These are phyloP conservation scores for Sinopyrophorus schimmeli DNA, from an alignment of 2,888 invertebrate species.

Conservation along the genomic window DNA sequence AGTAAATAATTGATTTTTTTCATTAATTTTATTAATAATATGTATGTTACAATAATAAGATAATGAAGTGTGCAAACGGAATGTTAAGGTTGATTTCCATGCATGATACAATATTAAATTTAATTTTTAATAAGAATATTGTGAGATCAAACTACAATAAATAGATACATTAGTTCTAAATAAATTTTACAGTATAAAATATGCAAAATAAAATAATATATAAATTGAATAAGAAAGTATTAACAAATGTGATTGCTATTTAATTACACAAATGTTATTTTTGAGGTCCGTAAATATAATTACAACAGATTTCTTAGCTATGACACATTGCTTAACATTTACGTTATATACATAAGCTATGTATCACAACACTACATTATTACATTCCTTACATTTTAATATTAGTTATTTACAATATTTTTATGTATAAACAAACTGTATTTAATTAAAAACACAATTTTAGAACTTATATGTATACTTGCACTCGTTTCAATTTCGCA, in stretches of 20 bases:
- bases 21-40: constrained; percentile 27
- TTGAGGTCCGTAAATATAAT: constrained; percentile 7
- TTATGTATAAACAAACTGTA: constrained; percentile 24
- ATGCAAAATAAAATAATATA: too few species aligned
- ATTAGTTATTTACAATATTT: constrained; percentile 25
- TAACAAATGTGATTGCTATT: constrained; percentile 2
- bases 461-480: constrained; percentile 16
- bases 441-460: constrained; percentile 18
- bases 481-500: constrained; percentile 11
- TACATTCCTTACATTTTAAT: constrained; percentile 21
- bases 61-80: constrained; percentile 21
- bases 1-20: constrained; percentile 23
- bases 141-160: constrained; percentile 23
- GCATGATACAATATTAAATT: constrained; percentile 14
- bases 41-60: constrained; percentile 17
- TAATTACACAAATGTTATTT: constrained; percentile 3
- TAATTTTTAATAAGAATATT: constrained; percentile 14
- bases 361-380: constrained; percentile 49
- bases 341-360: constrained; percentile 50
- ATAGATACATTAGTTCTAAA: constrained; percentile 12
- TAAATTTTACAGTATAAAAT: constrained; percentile 14
- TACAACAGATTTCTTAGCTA: constrained; percentile 18
- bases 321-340: constrained; percentile 43
- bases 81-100: constrained; percentile 11
- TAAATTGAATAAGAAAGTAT: too few species aligned